Evolutionary conservation across 1,140 invertebrate genomes (phyloP), one percentile per base, ranked within the genome.

Genomic region (Brachionus koreanus): DNA sequence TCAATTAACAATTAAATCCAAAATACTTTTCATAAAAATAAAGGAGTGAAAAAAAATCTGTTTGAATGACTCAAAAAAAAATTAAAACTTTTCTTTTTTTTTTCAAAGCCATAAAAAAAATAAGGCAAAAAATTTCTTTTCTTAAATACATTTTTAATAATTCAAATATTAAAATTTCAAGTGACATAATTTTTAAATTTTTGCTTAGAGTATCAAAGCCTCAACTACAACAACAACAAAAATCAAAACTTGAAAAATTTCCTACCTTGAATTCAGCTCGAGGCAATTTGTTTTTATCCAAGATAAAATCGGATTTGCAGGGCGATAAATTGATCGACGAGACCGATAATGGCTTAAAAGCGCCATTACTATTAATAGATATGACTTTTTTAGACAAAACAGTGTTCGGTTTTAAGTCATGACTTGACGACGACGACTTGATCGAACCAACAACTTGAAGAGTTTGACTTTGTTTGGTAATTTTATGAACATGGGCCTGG

Each of bases 391-490:
- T 69, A 1, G 65, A 39, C 1, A 69, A 33, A 23, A 37, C 16
- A 37, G 37, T 16, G 19, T 69, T 69, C 10, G n/a, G 13, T 16
- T 65, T 65, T 13, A 69, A 39, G 16, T 69, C 65, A 19, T 69
- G 65, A 37, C 37, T 37, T 37, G 65, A 69, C 12, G 65, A 69
- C 35, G 65, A 69, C 42, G 65, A 69, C 35, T 69, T 69, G 9
- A 69, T 37, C 19, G 65, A 33, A 1, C 35, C 37, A 9, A 69
- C 19, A 19, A 69, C 35, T n/a, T 39, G 33, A 19, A 69, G 35
- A 16, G 65, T 69, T 16, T 69, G 65, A 39, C 65, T 69, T 69
- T 69, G 65, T 16, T 69, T 69, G 37, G 65, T 69, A 16, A 69
- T 3, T 39, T 69, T 69, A 6, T 16, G 29, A 19, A 69, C 33